A percentile compares a stretch with the other conserved stretches of the same genome.
These are phyloP conservation scores for Lathamus discolor DNA, from an alignment of 2,113 vertebrate species.

Conservation along the genomic window DNA sequence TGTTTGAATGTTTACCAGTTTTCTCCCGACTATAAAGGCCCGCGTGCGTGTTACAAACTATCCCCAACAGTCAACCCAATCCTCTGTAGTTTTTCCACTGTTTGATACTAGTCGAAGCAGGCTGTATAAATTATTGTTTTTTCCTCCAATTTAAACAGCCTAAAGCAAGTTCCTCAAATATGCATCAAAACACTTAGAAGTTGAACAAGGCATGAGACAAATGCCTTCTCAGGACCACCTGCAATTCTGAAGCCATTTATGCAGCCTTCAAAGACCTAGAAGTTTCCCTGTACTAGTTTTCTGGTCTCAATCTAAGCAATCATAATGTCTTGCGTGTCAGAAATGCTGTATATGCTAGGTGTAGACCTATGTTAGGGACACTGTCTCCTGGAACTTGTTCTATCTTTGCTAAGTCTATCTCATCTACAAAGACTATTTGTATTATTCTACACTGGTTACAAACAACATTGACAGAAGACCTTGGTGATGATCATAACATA, in stretches of 20 bases:
- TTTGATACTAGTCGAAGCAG: not conserved
- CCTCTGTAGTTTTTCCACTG: not conserved
- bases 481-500: accelerated
- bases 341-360: not conserved
- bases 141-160: not conserved
- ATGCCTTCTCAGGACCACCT: not conserved
- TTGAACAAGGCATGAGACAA: not conserved
- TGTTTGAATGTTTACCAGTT: not conserved
- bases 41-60: accelerated
- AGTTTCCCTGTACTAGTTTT: not conserved
- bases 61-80: not conserved
- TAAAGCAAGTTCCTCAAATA: not conserved
- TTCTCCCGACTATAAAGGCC: not conserved
- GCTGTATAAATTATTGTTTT: not conserved
- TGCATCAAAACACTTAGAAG: not conserved
- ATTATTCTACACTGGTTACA: not conserved
- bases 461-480: not conserved
- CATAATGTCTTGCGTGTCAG: not conserved
- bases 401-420: not conserved
- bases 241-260: not conserved
- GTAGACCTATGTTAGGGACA: not conserved
- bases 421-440: not conserved
- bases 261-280: not conserved
- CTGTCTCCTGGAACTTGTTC: not conserved
- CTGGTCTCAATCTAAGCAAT: not conserved